phyloP scores from a whole-genome alignment of 2,113 vertebrate species.

The Athene cunicularia region DNA sequence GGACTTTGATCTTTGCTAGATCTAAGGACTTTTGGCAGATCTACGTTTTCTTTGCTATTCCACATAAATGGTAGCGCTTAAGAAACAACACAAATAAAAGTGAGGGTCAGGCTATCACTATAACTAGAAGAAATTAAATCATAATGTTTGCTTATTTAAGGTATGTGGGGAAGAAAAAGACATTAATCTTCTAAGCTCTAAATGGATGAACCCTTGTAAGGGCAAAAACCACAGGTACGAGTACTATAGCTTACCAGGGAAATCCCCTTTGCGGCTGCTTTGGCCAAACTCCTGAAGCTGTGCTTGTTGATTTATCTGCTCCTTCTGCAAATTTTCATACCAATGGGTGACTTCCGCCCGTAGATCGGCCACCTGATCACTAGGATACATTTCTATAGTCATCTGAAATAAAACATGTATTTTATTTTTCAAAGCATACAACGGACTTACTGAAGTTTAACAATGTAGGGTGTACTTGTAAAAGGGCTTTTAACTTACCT shows the following conservation, averaged over 20 bases:
- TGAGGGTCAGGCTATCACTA: neutral
- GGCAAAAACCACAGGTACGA: neutral
- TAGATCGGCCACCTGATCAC: constrained; percentile 97
- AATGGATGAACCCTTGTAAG: neutral
- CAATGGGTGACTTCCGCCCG: constrained; percentile 98
- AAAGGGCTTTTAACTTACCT: constrained; percentile 73
- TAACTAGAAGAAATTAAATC: neutral
- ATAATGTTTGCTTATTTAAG: neutral
- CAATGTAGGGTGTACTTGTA: neutral
- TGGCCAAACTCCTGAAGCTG: constrained; percentile 98
- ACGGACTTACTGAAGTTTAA: neutral
- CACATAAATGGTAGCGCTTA: neutral
- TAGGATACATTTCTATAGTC: constrained; percentile 99
- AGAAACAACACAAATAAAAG: neutral
- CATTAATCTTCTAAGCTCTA: neutral
- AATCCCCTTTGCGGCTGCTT: constrained; percentile 92
- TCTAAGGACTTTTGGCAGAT: neutral
- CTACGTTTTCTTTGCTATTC: neutral
- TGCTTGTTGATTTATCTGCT: constrained; percentile 97
- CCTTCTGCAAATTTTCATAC: constrained; percentile 99
- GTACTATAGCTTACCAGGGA: constrained; percentile 83
- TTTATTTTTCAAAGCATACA: constrained; percentile 4
- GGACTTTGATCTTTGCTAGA: neutral
- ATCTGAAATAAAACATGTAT: constrained; percentile 81
- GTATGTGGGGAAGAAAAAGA: neutral